Conservation (phyloP, 2,888 invertebrate species). For the Spatulosminthurus flaviceps region DNA sequence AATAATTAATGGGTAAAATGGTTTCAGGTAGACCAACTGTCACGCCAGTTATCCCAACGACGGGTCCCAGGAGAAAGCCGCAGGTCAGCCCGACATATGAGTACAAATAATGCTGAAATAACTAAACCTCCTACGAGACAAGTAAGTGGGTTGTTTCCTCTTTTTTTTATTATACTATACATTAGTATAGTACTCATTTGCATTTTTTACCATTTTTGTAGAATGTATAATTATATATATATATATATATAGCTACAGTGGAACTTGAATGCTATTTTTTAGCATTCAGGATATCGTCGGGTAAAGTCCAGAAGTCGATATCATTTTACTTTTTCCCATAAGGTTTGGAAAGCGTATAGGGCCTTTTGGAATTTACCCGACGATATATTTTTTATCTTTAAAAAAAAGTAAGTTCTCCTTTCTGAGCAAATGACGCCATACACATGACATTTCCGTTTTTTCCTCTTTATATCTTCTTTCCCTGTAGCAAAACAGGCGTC, state of each 20-base stretch:
- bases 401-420: too few relatives aligned
- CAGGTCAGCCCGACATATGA: conserved; percentile 65
- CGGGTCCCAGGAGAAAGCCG: conserved; percentile 68
- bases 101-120: conserved; percentile 65
- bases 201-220: too few relatives aligned
- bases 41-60: conserved; percentile 67
- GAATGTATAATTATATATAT: too few relatives aligned
- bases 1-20: conserved; percentile 35
- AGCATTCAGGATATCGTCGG: too few relatives aligned
- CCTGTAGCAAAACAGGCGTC: background rate
- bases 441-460: background rate
- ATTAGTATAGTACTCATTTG: too few relatives aligned
- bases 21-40: conserved; percentile 67
- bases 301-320: too few relatives aligned
- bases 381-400: too few relatives aligned
- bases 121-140: conserved; percentile 65
- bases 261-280: too few relatives aligned
- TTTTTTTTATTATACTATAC: too few relatives aligned
- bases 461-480: background rate
- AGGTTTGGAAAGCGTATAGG: too few relatives aligned
- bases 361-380: too few relatives aligned
- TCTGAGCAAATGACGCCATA: background rate
- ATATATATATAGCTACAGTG: too few relatives aligned
- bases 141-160: conserved; percentile 58
- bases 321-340: background rate